Base-by-base conservation (phyloP, 1,140 invertebrate species). In the Goniozus legneri region DNA sequence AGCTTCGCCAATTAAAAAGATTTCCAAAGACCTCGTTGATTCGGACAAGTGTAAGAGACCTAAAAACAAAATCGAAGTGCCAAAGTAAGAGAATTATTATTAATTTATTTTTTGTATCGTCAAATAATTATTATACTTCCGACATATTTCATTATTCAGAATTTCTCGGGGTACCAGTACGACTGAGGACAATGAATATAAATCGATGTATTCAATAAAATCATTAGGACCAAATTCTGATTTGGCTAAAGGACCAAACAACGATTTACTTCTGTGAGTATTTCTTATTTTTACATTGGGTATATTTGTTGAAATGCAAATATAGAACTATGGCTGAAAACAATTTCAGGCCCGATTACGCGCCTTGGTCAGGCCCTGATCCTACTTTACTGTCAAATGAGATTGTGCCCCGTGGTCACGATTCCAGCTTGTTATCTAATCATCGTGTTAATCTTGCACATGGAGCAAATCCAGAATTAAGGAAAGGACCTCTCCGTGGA, bases 301-400 rank as follows among this genome's bases (percentile, higher is more conserved):
- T n/a, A n/a, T n/a, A n/a, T n/a, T n/a, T n/a, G n/a, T n/a, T n/a
- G n/a, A n/a, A n/a, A n/a, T n/a, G n/a, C n/a, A n/a, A n/a, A n/a
- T n/a, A n/a, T n/a, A n/a, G 12, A 34, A 24, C n/a, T n/a, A n/a
- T n/a, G n/a, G n/a, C n/a, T n/a, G n/a, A n/a, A n/a, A n/a, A n/a
- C n/a, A n/a, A 47, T 76, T 71, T 36, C 44, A 87, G 85, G 41
- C 79, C 81, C 18, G 84, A 86, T 58, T 87, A 87, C 66, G 77
- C 84, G 12, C 81, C 84, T 8, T 87, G 84, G 84, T 81, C 82
- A 52, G 84, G 85, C 13, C 79, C 84, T 8, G 81, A 86, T 71
- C 73, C 79, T 6, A 69, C 65, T 47, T 61, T 83, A 8, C 55
- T 75, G 8, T 54, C 52, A 36, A 63, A 71, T 60, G 54, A 77